A percentile compares a stretch with the other conserved stretches of the same genome.
Conservation (phyloP, 2,797 vertebrate species). For the Propithecus perrieri region DNA sequence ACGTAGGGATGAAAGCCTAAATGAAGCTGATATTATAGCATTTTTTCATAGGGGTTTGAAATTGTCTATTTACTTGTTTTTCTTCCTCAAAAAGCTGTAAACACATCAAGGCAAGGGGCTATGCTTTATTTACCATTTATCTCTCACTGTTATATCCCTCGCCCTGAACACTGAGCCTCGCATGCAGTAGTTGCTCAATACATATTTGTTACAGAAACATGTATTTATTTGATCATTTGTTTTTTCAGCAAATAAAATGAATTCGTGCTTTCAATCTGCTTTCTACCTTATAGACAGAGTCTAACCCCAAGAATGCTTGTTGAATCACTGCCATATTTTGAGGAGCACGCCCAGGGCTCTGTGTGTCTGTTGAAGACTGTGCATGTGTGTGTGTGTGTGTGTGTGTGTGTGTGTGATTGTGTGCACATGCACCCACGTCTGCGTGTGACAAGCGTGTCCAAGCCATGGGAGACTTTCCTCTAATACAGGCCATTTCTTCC, state of each 20-base stretch:
- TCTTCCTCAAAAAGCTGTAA: background rate
- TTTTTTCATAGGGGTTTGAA: background rate
- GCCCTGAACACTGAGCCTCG: background rate
- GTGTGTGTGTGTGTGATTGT: background rate
- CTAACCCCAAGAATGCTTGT: background rate
- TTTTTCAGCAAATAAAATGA: background rate
- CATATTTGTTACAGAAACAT: background rate
- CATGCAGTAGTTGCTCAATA: background rate
- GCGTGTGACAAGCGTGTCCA: background rate
- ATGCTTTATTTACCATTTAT: background rate
- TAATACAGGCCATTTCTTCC: background rate
- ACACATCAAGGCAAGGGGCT: background rate
- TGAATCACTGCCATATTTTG: background rate
- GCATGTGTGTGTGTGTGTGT: background rate
- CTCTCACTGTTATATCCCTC: background rate
- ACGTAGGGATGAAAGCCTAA: background rate
- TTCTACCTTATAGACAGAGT: background rate
- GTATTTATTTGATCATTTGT: background rate
- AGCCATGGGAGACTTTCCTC: background rate
- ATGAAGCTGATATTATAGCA: background rate
- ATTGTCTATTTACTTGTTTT: background rate
- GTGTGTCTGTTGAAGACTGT: background rate
- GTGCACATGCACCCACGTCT: background rate
- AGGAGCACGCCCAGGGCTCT: background rate
- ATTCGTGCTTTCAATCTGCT: background rate